Conservation (phyloP, 2,113 vertebrate species). For the Todiramphus chloris region DNA sequence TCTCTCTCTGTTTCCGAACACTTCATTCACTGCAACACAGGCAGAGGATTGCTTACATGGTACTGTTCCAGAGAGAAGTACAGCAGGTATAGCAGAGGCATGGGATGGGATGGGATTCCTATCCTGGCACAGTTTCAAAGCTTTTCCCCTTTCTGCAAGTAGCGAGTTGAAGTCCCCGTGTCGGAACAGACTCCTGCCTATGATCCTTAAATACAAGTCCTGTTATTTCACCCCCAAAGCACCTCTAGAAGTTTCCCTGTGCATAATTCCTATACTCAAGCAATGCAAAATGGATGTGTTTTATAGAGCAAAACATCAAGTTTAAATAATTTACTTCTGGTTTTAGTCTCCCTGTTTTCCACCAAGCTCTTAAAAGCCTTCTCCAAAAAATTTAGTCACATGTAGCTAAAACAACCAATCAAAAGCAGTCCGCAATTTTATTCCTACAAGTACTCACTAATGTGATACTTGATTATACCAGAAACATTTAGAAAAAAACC, state of each 20-base stretch:
- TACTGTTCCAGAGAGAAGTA: neutral
- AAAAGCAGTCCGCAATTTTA: neutral
- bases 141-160: neutral
- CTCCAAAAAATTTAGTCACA: neutral
- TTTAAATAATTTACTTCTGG: neutral
- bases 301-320: neutral
- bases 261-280: neutral
- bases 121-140: neutral
- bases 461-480: neutral
- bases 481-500: neutral
- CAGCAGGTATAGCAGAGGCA: neutral
- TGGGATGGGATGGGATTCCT: neutral
- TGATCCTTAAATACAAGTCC: neutral
- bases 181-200: neutral
- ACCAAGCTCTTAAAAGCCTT: neutral
- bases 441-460: neutral
- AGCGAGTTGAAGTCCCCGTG: neutral
- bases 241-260: neutral
- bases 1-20: constrained; percentile 86
- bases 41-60: neutral
- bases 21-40: constrained; percentile 82
- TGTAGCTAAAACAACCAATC: neutral
- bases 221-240: neutral
- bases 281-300: neutral
- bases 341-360: neutral